These are phyloP conservation scores for Ailuropoda melanoleuca DNA, from an alignment of 2,113 vertebrate genomes.

Conservation along the genomic window DNA sequence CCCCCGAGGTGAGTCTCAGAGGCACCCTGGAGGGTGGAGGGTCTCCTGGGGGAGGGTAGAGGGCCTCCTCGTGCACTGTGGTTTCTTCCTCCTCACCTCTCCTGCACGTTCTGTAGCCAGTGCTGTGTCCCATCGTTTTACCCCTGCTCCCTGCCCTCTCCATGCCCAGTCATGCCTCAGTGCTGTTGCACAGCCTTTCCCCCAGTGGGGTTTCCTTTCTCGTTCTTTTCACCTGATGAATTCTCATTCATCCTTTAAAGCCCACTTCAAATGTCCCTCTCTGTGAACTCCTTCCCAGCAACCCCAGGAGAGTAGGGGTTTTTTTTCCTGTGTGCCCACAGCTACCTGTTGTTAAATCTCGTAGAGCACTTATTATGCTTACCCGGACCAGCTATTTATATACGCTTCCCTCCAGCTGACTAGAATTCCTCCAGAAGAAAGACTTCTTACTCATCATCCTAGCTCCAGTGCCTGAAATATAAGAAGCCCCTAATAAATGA, in stretches of 20 bases:
- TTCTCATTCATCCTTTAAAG: not conserved
- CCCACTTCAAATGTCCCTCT: not conserved
- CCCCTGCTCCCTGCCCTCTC: not conserved
- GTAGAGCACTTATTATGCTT: not conserved
- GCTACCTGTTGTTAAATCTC: not conserved
- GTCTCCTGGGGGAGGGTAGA: not conserved
- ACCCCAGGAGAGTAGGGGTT: not conserved
- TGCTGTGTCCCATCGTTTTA: accelerated
- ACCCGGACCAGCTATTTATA: not conserved
- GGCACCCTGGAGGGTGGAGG: no score
- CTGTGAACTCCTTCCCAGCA: not conserved
- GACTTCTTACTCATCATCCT: not conserved
- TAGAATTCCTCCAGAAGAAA: not conserved
- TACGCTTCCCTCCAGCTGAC: not conserved
- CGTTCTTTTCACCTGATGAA: not conserved
- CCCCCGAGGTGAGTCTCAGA: no score
- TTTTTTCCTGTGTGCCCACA: not conserved
- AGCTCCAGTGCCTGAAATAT: not conserved
- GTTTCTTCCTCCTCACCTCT: accelerated
- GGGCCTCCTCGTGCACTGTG: no score
- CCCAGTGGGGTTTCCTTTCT: not conserved
- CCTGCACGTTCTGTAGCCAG: accelerated
- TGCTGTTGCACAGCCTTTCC: no score
- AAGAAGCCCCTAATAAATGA: not conserved
- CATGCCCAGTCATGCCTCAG: not conserved